Percentiles rank a stretch among this genome's conserved stretches.
These are phyloP conservation scores for Coptotermes formosanus DNA, from an alignment of 1,140 invertebrate genomes.

Conservation along the genomic window DNA sequence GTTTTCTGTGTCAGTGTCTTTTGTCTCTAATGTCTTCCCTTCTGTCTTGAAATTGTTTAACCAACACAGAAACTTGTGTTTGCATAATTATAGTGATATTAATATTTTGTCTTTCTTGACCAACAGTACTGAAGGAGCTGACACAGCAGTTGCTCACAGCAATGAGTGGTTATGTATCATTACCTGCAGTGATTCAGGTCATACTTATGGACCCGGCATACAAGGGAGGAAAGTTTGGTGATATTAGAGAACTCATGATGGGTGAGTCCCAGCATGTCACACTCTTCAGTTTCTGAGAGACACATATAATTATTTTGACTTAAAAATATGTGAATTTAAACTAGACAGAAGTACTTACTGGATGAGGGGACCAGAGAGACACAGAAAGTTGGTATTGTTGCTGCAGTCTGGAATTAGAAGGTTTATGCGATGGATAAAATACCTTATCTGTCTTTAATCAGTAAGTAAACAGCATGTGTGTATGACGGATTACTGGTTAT, in stretches of 20 bases:
- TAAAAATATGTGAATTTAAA: background rate
- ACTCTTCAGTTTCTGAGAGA: background rate
- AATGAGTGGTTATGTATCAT: slow-evolving; percentile 59
- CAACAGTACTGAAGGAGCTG: slow-evolving; percentile 45
- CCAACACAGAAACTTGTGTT: too few relatives aligned
- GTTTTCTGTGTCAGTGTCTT: too few relatives aligned
- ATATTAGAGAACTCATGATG: slow-evolving; percentile 50
- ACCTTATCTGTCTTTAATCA: too few relatives aligned
- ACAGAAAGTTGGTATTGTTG: too few relatives aligned
- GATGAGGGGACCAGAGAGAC: too few relatives aligned
- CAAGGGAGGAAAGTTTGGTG: slow-evolving; percentile 54
- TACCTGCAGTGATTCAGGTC: slow-evolving; percentile 57
- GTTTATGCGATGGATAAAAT: too few relatives aligned
- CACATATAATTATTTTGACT: background rate
- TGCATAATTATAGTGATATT: background rate
- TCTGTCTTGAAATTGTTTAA: too few relatives aligned
- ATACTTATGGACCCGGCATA: slow-evolving; percentile 55
- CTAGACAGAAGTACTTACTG: background rate
- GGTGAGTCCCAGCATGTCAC: slow-evolving; percentile 35
- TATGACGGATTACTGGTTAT: too few relatives aligned
- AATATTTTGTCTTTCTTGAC: slow-evolving; percentile 23
- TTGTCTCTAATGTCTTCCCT: too few relatives aligned
- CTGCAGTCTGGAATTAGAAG: too few relatives aligned
- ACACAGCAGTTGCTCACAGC: slow-evolving; percentile 56
- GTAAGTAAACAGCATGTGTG: too few relatives aligned